These are phyloP conservation scores for Mamestra configurata DNA, from an alignment of 1,140 invertebrate genomes.

Conservation along the genomic window DNA sequence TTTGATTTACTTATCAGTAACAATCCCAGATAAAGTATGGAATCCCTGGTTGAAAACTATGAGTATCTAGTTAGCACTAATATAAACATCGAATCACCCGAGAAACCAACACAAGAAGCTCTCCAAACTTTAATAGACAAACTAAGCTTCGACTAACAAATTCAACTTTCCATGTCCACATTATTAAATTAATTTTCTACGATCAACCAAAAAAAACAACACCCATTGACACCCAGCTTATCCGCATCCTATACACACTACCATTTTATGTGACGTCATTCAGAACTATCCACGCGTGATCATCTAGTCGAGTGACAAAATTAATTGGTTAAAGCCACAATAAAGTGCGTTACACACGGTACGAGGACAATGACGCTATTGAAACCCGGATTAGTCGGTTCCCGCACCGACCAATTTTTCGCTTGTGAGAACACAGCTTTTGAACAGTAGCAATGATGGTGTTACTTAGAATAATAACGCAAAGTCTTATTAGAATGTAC, in stretches of 20 bases:
- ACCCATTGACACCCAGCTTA: conserved; percentile 8
- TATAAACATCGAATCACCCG: too few species aligned
- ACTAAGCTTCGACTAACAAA: background rate
- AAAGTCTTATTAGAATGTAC: conserved; percentile 22
- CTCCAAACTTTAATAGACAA: background rate
- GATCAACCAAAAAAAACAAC: conserved; percentile 1
- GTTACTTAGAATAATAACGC: too few species aligned
- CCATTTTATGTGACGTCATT: conserved; percentile 53
- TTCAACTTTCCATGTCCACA: background rate
- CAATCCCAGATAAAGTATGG: too few species aligned
- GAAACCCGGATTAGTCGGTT: conserved; percentile 74
- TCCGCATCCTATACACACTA: conserved; percentile 34
- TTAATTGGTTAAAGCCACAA: conserved; percentile 77
- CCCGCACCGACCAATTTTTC: conserved; percentile 72
- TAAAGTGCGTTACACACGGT: conserved; percentile 69
- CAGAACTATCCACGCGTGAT: conserved; percentile 62
- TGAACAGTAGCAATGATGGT: conserved; percentile 37
- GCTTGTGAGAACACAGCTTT: conserved; percentile 65
- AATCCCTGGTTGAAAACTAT: too few species aligned
- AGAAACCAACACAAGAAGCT: too few species aligned
- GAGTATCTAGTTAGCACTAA: too few species aligned
- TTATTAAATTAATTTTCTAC: conserved; percentile 13
- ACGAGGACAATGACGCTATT: conserved; percentile 67
- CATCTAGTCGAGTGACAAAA: conserved; percentile 74
- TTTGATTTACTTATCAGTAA: too few species aligned